Evolutionary conservation across 2,888 invertebrate genomes (phyloP).

Genomic region (Bombyx huttoni): DNA sequence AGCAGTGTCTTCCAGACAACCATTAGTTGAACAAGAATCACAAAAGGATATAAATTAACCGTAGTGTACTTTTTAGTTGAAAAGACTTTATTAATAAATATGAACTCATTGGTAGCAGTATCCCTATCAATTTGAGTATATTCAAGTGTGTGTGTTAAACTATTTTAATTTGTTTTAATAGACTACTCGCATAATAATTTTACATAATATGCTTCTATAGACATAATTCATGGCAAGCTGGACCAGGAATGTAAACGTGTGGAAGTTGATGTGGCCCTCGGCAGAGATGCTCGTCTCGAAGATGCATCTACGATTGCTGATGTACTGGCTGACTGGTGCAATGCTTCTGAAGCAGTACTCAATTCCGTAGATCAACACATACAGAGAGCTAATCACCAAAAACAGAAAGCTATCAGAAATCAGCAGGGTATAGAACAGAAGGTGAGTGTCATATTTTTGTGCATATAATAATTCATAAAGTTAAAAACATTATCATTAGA

Average conservation of each 20-base stretch:
- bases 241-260: conserved; percentile 95
- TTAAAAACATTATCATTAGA: too few relatives aligned
- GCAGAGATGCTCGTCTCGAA: conserved; percentile 89
- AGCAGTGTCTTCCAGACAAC: too few relatives aligned
- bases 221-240: conserved; percentile 95
- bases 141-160: too few relatives aligned
- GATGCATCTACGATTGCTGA: conserved; percentile 86
- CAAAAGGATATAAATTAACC: too few relatives aligned
- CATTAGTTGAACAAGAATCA: too few relatives aligned
- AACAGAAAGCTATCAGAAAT: conserved; percentile 83
- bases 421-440: conserved; percentile 89
- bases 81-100: too few relatives aligned
- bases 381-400: conserved; percentile 86
- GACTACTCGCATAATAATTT: too few relatives aligned
- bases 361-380: conserved; percentile 93
- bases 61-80: too few relatives aligned
- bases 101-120: too few relatives aligned
- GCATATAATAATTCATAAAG: too few relatives aligned
- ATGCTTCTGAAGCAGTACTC: conserved; percentile 88
- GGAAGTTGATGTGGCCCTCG: conserved; percentile 95
- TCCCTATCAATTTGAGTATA: too few relatives aligned
- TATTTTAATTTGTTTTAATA: too few relatives aligned
- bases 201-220: conserved; percentile 46
- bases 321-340: conserved; percentile 90
- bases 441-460: conserved; percentile 51